Conservation (phyloP, 2,888 invertebrate species). For the Notocelia uddmanniana region DNA sequence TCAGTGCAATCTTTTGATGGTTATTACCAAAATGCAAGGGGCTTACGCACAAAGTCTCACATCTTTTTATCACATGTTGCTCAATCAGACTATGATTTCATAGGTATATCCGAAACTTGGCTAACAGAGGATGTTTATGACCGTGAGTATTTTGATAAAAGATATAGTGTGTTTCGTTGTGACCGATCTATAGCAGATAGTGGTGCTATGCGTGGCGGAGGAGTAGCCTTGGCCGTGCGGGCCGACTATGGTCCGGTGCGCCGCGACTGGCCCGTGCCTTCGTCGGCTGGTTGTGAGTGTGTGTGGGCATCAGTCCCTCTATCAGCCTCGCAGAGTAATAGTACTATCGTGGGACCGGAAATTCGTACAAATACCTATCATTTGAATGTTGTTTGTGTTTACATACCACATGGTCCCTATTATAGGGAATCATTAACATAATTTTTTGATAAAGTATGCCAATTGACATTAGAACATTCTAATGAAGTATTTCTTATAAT, state of each 20-base stretch:
- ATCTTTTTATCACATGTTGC: too few species aligned
- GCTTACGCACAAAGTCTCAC: too few species aligned
- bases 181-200: slow-evolving; percentile 1
- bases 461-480: neutral
- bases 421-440: neutral
- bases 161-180: slow-evolving; percentile 8
- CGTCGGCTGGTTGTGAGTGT: too few species aligned
- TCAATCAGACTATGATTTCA: too few species aligned
- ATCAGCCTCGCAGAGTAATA: neutral
- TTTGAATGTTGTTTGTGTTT: slow-evolving; percentile 14
- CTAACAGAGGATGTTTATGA: neutral
- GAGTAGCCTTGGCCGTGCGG: slow-evolving; percentile 12
- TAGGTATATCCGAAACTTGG: neutral
- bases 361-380: neutral
- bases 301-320: slow-evolving; percentile 20
- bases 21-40: too few species aligned
- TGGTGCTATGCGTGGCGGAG: slow-evolving; percentile 12
- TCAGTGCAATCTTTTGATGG: too few species aligned
- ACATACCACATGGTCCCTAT: slow-evolving; percentile 3
- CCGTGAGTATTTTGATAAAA: neutral
- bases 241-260: neutral
- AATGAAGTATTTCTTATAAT: neutral
- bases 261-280: slow-evolving; percentile 20
- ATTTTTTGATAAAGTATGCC: neutral
- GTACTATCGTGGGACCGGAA: neutral